phyloP scores from a whole-genome alignment of 2,888 invertebrate genomes.

The Microctonus aethiopoides region DNA sequence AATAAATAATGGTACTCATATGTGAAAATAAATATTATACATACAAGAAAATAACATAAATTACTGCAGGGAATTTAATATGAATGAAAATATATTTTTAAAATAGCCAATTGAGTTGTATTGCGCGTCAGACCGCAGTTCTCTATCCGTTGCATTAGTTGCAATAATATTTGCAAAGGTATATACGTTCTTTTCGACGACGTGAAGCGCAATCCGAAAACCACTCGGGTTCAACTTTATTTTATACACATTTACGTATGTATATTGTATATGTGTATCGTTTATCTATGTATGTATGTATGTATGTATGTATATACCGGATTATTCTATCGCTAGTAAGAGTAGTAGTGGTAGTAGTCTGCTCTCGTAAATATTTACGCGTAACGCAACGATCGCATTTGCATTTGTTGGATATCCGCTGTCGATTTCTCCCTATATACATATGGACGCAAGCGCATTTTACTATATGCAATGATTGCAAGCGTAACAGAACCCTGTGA shows the following conservation, averaged over 20 bases:
- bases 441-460: conserved; percentile 34
- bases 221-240: background rate
- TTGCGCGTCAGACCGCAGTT: background rate
- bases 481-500: background rate
- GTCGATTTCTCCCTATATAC: conserved; percentile 49
- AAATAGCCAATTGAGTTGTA: background rate
- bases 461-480: background rate
- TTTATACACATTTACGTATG: background rate
- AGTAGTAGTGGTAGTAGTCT: no score
- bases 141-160: background rate
- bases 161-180: background rate
- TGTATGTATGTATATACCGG: background rate
- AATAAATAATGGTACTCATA: no score
- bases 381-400: conserved; percentile 48
- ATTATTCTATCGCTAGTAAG: background rate
- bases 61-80: no score
- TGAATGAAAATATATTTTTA: no score
- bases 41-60: no score
- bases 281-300: no score
- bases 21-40: no score
- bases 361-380: conserved; percentile 58
- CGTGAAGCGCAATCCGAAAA: background rate
- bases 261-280: no score
- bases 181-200: background rate
- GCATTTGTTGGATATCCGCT: conserved; percentile 48